Conservation (phyloP, 2,113 vertebrate species). For the Strigops habroptila region DNA sequence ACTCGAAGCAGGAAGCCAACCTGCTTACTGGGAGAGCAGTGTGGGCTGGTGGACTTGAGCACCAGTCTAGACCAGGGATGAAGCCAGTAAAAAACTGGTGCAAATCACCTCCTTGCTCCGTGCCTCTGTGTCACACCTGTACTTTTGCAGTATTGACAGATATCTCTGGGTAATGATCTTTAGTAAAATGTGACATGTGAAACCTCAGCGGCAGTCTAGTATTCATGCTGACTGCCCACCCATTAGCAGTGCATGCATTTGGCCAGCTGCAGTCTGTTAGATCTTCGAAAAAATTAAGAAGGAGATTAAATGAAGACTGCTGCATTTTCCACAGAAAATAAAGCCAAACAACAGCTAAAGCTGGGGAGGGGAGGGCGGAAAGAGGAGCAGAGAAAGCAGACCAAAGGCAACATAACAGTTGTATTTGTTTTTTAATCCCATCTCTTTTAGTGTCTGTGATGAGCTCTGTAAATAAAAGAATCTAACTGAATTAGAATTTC, state of each 20-base stretch:
- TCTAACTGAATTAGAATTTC: conserved; percentile 59
- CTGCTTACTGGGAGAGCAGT: not conserved
- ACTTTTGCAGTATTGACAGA: not conserved
- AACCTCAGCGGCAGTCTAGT: not conserved
- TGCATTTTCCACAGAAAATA: not conserved
- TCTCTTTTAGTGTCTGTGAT: conserved; percentile 32
- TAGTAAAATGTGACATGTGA: not conserved
- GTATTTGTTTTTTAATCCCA: conserved; percentile 49
- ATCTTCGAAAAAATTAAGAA: not conserved
- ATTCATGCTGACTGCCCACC: not conserved
- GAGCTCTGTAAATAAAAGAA: conserved; percentile 30
- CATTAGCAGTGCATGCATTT: fast-evolving
- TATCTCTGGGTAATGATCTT: not conserved
- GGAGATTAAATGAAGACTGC: not conserved
- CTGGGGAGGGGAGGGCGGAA: not conserved
- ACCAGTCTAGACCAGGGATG: not conserved
- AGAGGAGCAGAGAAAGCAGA: not conserved
- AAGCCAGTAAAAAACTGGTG: not conserved
- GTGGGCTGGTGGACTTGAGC: not conserved
- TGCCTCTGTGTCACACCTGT: not conserved
- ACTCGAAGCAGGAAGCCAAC: not conserved
- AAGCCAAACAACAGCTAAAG: conserved; percentile 47
- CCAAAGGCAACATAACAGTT: not conserved
- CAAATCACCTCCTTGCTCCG: not conserved
- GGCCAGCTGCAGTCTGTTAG: not conserved